These are phyloP conservation scores for Marronus borbonicus DNA, from an alignment of 2,888 invertebrate species.

Conservation along the genomic window DNA sequence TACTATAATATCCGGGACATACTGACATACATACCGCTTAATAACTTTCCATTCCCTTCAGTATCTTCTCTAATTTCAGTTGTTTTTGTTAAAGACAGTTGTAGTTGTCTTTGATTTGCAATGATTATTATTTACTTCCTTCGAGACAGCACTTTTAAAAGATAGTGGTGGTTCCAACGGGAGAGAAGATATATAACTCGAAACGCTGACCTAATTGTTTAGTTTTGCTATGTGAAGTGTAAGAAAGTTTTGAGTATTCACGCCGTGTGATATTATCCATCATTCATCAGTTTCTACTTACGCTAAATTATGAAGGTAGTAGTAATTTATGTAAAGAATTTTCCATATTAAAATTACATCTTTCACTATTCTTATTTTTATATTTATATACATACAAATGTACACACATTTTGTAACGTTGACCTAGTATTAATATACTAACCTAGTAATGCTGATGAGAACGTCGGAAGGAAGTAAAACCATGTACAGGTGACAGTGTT, in stretches of 20 bases:
- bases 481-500: slow-evolving; percentile 26
- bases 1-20: too few relatives aligned
- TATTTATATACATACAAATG: not conserved
- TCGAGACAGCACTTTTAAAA: slow-evolving; percentile 36
- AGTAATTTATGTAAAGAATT: not conserved
- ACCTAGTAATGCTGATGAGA: not conserved
- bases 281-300: slow-evolving; percentile 9
- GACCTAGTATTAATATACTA: not conserved
- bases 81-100: slow-evolving; percentile 17
- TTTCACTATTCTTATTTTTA: not conserved
- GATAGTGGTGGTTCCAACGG: slow-evolving; percentile 67
- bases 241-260: slow-evolving; percentile 29
- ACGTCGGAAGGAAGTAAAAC: slow-evolving; percentile 37
- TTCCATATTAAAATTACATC: too few relatives aligned
- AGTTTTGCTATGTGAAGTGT: slow-evolving; percentile 63
- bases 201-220: slow-evolving; percentile 69
- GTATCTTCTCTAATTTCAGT: slow-evolving; percentile 1
- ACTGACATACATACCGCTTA: not conserved
- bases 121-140: slow-evolving; percentile 41
- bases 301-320: slow-evolving; percentile 50
- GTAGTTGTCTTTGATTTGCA: not conserved
- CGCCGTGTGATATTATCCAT: slow-evolving; percentile 15
- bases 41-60: slow-evolving; percentile 25
- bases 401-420: not conserved
- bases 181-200: slow-evolving; percentile 79